Percentiles rank a stretch among this genome's conserved stretches.
Evolutionary conservation across 2,888 invertebrate genomes (phyloP).

Genomic region (Augiades crinisus): DNA sequence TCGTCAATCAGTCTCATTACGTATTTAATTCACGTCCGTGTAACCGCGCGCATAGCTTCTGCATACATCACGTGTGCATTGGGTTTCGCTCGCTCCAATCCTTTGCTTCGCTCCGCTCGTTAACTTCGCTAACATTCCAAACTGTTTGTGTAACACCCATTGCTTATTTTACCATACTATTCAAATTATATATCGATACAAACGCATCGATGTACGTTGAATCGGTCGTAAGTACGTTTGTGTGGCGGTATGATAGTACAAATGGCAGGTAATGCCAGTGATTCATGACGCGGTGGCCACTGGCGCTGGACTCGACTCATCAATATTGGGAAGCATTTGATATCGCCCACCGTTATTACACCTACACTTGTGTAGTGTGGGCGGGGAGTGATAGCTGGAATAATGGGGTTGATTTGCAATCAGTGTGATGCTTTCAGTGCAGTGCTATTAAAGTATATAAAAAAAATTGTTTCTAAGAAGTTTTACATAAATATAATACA

Average conservation of each 20-base stretch:
- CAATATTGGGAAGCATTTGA: slow-evolving; percentile 62
- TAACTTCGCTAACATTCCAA: neutral
- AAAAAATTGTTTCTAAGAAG: too few relatives aligned
- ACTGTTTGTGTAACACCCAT: neutral
- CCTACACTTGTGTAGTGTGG: slow-evolving; percentile 23
- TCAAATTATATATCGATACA: neutral
- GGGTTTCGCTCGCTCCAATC: slow-evolving; percentile 16
- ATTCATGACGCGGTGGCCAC: slow-evolving; percentile 55
- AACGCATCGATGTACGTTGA: neutral
- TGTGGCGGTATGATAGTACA: slow-evolving; percentile 27
- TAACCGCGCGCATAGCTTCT: slow-evolving; percentile 34
- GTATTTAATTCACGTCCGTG: slow-evolving; percentile 50
- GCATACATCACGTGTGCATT: slow-evolving; percentile 31
- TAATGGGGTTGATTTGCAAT: slow-evolving; percentile 3
- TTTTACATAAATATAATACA: too few relatives aligned
- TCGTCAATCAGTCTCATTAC: slow-evolving; percentile 49
- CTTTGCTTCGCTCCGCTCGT: slow-evolving; percentile 6
- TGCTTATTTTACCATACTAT: neutral
- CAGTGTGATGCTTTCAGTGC: too few relatives aligned
- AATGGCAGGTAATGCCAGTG: slow-evolving; percentile 57
- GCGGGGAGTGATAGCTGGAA: slow-evolving; percentile 3
- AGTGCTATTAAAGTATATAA: too few relatives aligned
- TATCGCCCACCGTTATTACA: slow-evolving; percentile 41
- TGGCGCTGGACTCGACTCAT: slow-evolving; percentile 52
- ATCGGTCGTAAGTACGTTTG: neutral